Conservation (phyloP, 2,797 vertebrate genomes). For the Acanthurus leucopareius region DNA sequence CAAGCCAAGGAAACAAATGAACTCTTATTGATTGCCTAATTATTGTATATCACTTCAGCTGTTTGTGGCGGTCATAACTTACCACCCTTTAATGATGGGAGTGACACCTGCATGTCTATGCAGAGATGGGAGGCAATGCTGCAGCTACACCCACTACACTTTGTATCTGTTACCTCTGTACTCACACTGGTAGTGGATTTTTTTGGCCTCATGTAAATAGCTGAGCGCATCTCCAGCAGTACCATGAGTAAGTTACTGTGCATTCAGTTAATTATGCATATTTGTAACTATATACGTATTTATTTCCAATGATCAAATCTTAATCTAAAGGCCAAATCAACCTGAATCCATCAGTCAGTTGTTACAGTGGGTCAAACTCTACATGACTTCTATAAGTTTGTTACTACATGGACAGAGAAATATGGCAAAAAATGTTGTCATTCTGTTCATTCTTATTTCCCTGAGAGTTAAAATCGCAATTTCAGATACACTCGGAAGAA, state of each 20-base stretch:
- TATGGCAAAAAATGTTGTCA: too few species aligned
- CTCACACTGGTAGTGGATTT: background rate
- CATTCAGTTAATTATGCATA: background rate
- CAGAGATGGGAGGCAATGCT: constrained; percentile 18
- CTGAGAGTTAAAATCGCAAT: background rate
- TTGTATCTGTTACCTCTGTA: constrained; percentile 22
- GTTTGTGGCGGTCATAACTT: constrained; percentile 39
- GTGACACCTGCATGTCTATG: constrained; percentile 37
- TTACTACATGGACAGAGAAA: background rate
- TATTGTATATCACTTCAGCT: constrained; percentile 29
- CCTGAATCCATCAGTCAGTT: background rate
- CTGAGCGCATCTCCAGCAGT: constrained; percentile 26
- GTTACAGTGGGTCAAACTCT: background rate
- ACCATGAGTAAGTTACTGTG: too few species aligned
- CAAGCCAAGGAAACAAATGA: constrained; percentile 28
- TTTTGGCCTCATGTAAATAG: constrained; percentile 39
- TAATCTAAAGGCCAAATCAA: constrained; percentile 6
- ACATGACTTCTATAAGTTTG: background rate
- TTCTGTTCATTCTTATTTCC: background rate
- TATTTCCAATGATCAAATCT: constrained; percentile 3
- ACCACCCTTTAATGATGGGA: constrained; percentile 62
- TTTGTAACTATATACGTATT: constrained; percentile 2
- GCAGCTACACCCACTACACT: constrained; percentile 18
- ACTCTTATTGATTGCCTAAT: constrained; percentile 43
- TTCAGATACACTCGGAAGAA: background rate